A percentile compares a stretch with the other conserved stretches of the same genome.
These are phyloP conservation scores for Maniola hyperantus DNA, from an alignment of 2,888 invertebrate species.

Conservation along the genomic window DNA sequence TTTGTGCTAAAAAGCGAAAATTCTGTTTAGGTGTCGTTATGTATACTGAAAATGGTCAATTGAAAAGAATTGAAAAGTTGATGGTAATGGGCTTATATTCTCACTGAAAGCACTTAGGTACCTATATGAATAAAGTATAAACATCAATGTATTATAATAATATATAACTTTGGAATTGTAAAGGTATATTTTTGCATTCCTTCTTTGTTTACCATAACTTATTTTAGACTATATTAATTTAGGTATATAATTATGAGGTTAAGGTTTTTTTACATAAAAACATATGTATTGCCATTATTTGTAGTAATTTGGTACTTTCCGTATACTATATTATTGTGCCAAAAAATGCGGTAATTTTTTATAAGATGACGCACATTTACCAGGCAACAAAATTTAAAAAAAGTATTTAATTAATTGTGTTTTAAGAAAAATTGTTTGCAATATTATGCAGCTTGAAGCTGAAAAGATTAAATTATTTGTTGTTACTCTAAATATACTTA, in stretches of 20 bases:
- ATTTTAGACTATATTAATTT: constrained; percentile 26
- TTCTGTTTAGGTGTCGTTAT: too few relatives aligned
- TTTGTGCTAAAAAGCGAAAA: too few relatives aligned
- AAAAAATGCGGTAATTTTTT: not conserved
- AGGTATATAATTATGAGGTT: constrained; percentile 20
- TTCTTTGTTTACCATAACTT: constrained; percentile 28
- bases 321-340: not conserved
- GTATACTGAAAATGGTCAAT: too few relatives aligned
- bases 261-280: constrained; percentile 19
- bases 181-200: constrained; percentile 36
- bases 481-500: constrained; percentile 42
- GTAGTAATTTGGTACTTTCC: not conserved
- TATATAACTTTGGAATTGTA: constrained; percentile 27
- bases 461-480: constrained; percentile 33
- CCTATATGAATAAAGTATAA: not conserved
- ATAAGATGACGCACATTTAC: not conserved
- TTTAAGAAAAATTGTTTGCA: constrained; percentile 12
- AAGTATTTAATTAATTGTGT: not conserved
- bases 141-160: not conserved
- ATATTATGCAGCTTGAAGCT: constrained; percentile 33
- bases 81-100: not conserved
- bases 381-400: constrained; percentile 7
- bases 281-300: constrained; percentile 14
- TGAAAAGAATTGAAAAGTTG: not conserved
- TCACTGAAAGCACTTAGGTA: constrained; percentile 1